A percentile compares a stretch with the other conserved stretches of the same genome.
Evolutionary conservation across 2,797 vertebrate genomes (phyloP).

Genomic region (Acanthurus tractus): DNA sequence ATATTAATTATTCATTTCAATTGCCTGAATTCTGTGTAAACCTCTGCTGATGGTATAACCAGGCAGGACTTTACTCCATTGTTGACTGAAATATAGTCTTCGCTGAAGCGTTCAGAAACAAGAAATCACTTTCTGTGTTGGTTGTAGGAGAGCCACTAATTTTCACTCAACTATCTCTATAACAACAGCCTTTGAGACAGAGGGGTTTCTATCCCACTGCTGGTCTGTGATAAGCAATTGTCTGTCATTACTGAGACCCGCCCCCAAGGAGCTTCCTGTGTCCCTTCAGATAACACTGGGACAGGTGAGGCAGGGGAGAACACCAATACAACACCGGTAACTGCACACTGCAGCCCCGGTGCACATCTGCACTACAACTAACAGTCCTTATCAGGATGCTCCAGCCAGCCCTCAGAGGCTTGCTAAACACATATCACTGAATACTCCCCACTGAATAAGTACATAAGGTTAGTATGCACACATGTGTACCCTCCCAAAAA

Average conservation of each 20-base stretch:
- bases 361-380: constrained; percentile 53
- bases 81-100: constrained; percentile 7
- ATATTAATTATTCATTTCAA: constrained; percentile 17
- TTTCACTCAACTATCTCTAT: constrained; percentile 6
- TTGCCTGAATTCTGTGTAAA: constrained; percentile 2
- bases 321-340: constrained; percentile 54
- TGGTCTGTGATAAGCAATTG: constrained; percentile 60
- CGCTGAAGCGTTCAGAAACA: neutral
- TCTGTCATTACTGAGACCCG: constrained; percentile 60
- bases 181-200: constrained; percentile 27
- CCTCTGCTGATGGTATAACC: neutral
- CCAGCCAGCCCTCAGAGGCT: constrained; percentile 72
- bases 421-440: constrained; percentile 56
- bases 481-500: constrained; percentile 35
- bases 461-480: constrained; percentile 39
- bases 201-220: constrained; percentile 31
- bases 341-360: constrained; percentile 45
- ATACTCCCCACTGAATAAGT: constrained; percentile 47
- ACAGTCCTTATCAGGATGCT: constrained; percentile 74
- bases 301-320: constrained; percentile 54
- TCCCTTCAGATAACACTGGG: constrained; percentile 67
- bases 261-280: constrained; percentile 63
- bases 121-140: neutral
- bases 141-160: neutral
- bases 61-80: neutral